Evolutionary conservation across 2,888 invertebrate genomes (phyloP).

Genomic region (Drosophila sordidapex): DNA sequence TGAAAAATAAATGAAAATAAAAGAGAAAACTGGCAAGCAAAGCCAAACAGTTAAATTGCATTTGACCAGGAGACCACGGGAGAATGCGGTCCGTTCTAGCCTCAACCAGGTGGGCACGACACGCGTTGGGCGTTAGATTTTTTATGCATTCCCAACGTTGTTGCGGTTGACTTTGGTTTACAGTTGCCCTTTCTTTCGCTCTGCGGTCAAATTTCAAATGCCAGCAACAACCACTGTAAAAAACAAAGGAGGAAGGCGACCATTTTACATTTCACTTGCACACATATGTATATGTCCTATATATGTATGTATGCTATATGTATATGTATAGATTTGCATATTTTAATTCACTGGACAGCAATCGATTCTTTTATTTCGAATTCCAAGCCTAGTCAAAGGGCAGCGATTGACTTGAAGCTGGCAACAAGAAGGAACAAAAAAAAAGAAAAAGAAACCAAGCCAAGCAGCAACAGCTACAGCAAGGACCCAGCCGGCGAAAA

Average conservation of each 20-base stretch:
- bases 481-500: constrained; percentile 61
- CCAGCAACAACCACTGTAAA: constrained; percentile 21
- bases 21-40: constrained; percentile 41
- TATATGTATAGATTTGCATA: constrained; percentile 45
- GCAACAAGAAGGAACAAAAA: neutral
- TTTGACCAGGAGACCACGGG: constrained; percentile 45
- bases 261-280: constrained; percentile 48
- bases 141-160: constrained; percentile 52
- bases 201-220: constrained; percentile 56
- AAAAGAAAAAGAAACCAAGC: constrained; percentile 24
- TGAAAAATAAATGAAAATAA: constrained; percentile 37
- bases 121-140: constrained; percentile 54
- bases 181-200: constrained; percentile 19
- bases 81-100: constrained; percentile 20
- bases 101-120: constrained; percentile 66
- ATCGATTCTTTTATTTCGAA: constrained; percentile 35
- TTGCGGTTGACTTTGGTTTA: constrained; percentile 51
- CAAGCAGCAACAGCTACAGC: constrained; percentile 51
- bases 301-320: constrained; percentile 30
- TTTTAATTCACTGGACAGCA: constrained; percentile 49
- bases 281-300: neutral
- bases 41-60: constrained; percentile 67
- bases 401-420: constrained; percentile 52
- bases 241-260: constrained; percentile 18
- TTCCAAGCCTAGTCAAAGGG: constrained; percentile 45